Percentiles rank a stretch among this genome's conserved stretches.
phyloP scores from a whole-genome alignment of 1,140 invertebrate species.

The Lepidurus arcticus region DNA sequence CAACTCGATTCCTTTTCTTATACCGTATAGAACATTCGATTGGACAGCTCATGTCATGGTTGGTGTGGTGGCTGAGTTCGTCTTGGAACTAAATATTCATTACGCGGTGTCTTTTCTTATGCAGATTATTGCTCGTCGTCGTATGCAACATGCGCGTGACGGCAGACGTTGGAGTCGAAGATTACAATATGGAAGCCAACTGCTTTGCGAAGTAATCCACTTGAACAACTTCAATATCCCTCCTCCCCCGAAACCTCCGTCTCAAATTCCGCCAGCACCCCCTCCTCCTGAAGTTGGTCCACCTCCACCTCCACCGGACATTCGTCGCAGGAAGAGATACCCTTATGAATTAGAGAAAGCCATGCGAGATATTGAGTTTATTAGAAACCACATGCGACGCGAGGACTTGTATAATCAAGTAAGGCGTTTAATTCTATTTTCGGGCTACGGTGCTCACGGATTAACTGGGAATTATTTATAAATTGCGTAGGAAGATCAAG shows the following conservation, averaged over 20 bases:
- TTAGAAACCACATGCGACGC: conserved; percentile 86
- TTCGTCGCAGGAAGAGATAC: conserved; percentile 63
- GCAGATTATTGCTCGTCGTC: conserved; percentile 32
- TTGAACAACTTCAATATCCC: conserved; percentile 34
- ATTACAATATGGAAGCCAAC: conserved; percentile 33
- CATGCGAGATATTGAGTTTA: conserved; percentile 91
- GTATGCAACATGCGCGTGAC: conserved; percentile 29
- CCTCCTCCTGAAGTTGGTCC: conserved; percentile 32
- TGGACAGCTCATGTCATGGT: neutral
- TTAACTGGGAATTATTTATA: neutral
- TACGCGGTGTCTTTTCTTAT: neutral
- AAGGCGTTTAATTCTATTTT: conserved; percentile 40
- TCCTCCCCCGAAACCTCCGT: conserved; percentile 33
- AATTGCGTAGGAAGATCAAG: conserved; percentile 75
- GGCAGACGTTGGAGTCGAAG: conserved; percentile 30
- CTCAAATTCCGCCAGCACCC: conserved; percentile 32
- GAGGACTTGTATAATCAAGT: conserved; percentile 92
- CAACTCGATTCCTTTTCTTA: too few relatives aligned
- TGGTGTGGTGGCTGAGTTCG: neutral
- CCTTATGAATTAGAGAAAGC: conserved; percentile 88
- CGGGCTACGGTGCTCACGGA: neutral
- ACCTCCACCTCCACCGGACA: conserved; percentile 26
- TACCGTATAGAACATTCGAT: too few relatives aligned
- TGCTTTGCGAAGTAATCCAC: conserved; percentile 35
- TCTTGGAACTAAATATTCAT: neutral